phyloP scores from a whole-genome alignment of 35 echinoderm and acorn worm genomes.

The Ophiothrix spiculata region DNA sequence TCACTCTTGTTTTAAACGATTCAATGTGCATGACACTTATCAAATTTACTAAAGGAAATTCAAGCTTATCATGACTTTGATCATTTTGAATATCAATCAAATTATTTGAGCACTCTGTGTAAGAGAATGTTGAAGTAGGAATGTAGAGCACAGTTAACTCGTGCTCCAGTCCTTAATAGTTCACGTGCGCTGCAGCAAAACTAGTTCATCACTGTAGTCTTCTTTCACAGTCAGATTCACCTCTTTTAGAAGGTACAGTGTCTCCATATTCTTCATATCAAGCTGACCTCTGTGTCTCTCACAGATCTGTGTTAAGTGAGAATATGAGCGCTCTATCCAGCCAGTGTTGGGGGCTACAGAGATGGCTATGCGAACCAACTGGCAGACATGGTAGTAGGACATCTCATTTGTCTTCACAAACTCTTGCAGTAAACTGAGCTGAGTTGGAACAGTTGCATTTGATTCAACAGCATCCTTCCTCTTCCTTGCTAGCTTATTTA shows the following conservation, averaged over 20 bases:
- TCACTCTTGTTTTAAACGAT: no score
- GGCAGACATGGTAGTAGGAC: not conserved
- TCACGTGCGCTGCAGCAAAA: not conserved
- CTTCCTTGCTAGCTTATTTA: not conserved
- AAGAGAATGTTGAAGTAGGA: not conserved
- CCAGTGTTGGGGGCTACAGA: constrained; percentile 8
- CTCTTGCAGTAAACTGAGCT: not conserved
- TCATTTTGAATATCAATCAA: not conserved
- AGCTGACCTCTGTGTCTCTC: not conserved
- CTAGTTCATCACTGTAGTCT: not conserved
- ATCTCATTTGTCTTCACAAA: not conserved
- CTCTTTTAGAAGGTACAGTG: not conserved
- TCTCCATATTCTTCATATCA: constrained; percentile 5
- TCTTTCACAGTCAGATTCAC: not conserved
- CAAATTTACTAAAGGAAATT: not conserved
- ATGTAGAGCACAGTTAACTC: not conserved
- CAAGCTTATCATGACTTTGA: not conserved
- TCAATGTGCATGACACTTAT: no score
- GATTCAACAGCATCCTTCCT: constrained; percentile 7
- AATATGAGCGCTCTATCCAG: not conserved
- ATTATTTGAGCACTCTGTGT: not conserved
- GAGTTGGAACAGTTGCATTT: not conserved
- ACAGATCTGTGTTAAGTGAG: constrained; percentile 4
- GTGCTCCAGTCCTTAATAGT: not conserved
- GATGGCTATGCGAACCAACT: constrained; percentile 8